Percentiles rank a stretch among this genome's conserved stretches.
phyloP scores from a whole-genome alignment of 2,797 vertebrate species.

The Onychomys torridus region DNA sequence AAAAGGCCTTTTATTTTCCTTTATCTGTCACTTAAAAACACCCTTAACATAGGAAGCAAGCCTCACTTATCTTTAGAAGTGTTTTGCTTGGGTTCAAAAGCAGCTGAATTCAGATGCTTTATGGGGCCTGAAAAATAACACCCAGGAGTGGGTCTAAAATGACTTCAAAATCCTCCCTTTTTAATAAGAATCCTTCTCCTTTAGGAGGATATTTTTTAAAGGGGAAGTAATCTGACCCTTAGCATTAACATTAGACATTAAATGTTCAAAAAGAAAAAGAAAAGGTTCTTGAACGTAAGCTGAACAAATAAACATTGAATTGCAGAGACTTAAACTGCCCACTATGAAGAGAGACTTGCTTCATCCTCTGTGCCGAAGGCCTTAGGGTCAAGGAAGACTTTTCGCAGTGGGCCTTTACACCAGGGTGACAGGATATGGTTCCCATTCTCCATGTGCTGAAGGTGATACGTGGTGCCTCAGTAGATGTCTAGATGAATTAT shows the following conservation, averaged over 20 bases:
- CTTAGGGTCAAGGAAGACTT: neutral
- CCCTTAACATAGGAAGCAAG: constrained; percentile 42
- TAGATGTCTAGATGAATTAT: neutral
- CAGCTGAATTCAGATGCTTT: constrained; percentile 70
- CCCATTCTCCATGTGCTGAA: neutral
- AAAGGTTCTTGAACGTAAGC: constrained; percentile 45
- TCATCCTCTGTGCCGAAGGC: neutral
- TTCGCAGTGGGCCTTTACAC: neutral
- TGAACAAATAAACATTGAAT: neutral
- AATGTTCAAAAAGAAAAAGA: neutral
- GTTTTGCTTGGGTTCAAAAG: constrained; percentile 76
- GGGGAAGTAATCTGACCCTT: constrained; percentile 64
- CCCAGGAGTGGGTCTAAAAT: constrained; percentile 64
- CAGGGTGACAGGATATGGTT: neutral
- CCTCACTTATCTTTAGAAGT: constrained; percentile 74
- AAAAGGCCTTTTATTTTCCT: constrained; percentile 79
- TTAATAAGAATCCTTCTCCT: constrained; percentile 57
- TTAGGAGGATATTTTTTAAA: constrained; percentile 68
- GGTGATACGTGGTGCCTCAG: neutral
- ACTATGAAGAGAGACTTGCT: neutral
- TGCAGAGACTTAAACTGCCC: neutral
- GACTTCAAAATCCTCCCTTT: constrained; percentile 69
- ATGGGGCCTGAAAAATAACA: constrained; percentile 75
- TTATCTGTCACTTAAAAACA: constrained; percentile 75
- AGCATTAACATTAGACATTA: constrained; percentile 47